A percentile compares a stretch with the other conserved stretches of the same genome.
Conservation (phyloP, 2,888 invertebrate species). For the Hydraecia micacea region DNA sequence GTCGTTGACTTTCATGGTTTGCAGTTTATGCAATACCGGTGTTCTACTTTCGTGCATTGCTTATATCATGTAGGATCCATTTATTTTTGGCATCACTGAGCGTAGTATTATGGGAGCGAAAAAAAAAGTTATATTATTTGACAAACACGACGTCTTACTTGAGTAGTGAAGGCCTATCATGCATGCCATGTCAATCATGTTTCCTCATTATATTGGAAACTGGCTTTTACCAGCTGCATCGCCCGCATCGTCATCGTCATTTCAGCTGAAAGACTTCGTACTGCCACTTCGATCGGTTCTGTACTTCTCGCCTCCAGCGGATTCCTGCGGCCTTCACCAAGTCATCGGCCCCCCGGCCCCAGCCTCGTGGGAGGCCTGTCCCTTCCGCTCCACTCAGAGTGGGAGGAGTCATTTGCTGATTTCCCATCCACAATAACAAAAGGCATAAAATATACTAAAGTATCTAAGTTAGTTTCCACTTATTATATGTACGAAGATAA, state of each 20-base stretch:
- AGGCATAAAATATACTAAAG: background rate
- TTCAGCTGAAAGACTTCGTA: background rate
- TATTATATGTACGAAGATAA: background rate
- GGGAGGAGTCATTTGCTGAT: too few species aligned
- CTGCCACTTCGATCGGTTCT: background rate
- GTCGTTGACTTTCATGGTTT: constrained; percentile 62
- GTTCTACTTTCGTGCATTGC: constrained; percentile 19
- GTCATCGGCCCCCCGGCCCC: background rate
- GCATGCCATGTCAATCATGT: background rate
- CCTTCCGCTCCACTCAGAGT: too few species aligned
- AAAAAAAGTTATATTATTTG: background rate
- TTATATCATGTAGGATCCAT: constrained; percentile 13
- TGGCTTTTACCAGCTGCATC: too few species aligned
- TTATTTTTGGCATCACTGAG: background rate
- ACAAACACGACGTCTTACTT: too few species aligned
- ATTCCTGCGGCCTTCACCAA: background rate
- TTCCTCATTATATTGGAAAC: background rate
- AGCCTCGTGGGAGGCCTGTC: background rate
- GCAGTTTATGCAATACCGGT: constrained; percentile 38
- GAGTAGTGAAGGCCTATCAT: background rate
- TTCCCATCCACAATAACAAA: too few species aligned
- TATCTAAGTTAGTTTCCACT: background rate
- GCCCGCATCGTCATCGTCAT: too few species aligned
- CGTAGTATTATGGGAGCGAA: background rate
- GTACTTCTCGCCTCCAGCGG: background rate